These are phyloP conservation scores for Drosophila barbarae DNA, from an alignment of 2,888 invertebrate genomes.

Conservation along the genomic window DNA sequence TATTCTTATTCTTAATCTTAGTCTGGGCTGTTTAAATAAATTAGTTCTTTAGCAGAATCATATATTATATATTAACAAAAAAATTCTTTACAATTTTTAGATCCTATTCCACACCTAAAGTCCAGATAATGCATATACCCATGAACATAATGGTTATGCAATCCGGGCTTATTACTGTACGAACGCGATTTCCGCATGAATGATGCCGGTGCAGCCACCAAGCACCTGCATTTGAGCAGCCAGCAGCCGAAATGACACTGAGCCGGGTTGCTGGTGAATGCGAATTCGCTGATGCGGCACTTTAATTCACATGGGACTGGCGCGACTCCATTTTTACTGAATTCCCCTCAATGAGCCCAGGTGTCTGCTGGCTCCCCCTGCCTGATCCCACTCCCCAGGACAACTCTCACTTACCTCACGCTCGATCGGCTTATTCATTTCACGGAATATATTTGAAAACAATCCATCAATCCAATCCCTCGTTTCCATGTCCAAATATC, in stretches of 20 bases:
- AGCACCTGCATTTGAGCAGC: conserved; percentile 12
- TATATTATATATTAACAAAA: not conserved
- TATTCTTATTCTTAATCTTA: too few species aligned
- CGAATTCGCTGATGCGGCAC: conserved; percentile 46
- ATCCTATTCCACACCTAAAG: not conserved
- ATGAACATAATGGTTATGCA: conserved; percentile 41
- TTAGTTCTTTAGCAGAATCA: not conserved
- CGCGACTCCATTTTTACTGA: conserved; percentile 21
- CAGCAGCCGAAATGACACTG: conserved; percentile 43
- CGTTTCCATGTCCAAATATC: conserved; percentile 90
- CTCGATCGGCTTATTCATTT: conserved; percentile 88
- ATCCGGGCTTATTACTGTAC: conserved; percentile 66
- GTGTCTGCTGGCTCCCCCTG: conserved; percentile 1
- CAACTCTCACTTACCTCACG: conserved; percentile 74
- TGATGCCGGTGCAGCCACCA: conserved; percentile 41
- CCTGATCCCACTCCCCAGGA: conserved; percentile 9
- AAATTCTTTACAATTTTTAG: not conserved
- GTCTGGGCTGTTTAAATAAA: not conserved
- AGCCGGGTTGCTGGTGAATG: conserved; percentile 14
- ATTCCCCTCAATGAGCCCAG: conserved; percentile 8
- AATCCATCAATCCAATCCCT: conserved; percentile 97
- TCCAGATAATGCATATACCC: not conserved
- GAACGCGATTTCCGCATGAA: conserved; percentile 59
- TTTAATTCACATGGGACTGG: conserved; percentile 50
- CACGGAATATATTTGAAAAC: conserved; percentile 93